These are phyloP conservation scores for Auanema sp. DNA, from an alignment of 2,888 invertebrate species.

Conservation along the genomic window DNA sequence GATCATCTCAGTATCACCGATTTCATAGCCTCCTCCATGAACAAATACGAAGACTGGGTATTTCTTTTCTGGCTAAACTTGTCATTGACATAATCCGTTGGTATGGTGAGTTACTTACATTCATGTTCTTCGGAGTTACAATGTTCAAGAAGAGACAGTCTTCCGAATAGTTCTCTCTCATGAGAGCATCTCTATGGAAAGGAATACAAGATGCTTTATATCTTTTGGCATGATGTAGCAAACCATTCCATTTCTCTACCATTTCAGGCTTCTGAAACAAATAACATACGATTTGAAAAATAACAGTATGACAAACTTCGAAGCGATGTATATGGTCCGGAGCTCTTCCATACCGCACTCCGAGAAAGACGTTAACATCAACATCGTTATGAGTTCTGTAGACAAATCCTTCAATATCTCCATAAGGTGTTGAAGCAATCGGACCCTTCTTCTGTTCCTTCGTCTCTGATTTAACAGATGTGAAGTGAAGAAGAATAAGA, in stretches of 20 bases:
- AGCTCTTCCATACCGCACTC: conserved; percentile 45
- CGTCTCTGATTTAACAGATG: not conserved
- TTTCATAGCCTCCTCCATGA: conserved; percentile 48
- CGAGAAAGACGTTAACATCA: conserved; percentile 37
- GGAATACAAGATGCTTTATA: conserved; percentile 49
- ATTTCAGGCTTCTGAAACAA: conserved; percentile 41
- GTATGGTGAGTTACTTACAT: not conserved
- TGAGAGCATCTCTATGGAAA: conserved; percentile 26
- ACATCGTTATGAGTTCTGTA: conserved; percentile 13
- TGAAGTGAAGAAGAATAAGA: not conserved
- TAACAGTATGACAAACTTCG: conserved; percentile 26
- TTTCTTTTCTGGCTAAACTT: conserved; percentile 23
- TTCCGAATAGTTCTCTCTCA: conserved; percentile 41
- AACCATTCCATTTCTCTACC: conserved; percentile 45
- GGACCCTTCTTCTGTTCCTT: not conserved
- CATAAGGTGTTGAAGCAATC: not conserved
- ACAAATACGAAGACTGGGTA: conserved; percentile 45
- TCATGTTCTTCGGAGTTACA: conserved; percentile 31
- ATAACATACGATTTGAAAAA: not conserved
- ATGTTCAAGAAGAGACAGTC: conserved; percentile 51
- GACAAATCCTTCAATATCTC: conserved; percentile 10
- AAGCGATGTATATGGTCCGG: conserved; percentile 45
- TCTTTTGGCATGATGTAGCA: conserved; percentile 42
- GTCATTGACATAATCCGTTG: not conserved
- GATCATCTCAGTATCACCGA: conserved; percentile 33